phyloP scores from a whole-genome alignment of 2,113 vertebrate species.

The Eolophus roseicapilla region DNA sequence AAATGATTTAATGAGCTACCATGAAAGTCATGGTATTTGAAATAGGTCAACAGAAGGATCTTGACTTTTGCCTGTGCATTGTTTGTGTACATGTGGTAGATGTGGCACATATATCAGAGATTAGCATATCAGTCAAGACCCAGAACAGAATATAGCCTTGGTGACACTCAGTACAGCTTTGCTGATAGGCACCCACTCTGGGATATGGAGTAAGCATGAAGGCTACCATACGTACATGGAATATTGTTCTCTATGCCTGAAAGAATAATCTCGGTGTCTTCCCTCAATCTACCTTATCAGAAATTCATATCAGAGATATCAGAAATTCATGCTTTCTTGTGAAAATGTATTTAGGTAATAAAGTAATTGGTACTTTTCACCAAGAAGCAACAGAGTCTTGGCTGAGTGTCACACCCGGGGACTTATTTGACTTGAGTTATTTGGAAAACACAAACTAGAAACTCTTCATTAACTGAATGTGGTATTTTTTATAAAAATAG shows the following conservation, averaged over 20 bases:
- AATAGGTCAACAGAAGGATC: neutral
- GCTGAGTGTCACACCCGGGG: neutral
- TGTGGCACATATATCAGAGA: neutral
- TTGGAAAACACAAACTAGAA: neutral
- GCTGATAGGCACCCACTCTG: neutral
- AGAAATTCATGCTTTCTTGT: neutral
- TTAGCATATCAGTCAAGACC: neutral
- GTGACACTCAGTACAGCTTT: rapidly evolving
- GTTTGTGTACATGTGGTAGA: neutral
- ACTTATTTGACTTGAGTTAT: neutral
- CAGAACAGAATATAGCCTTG: neutral
- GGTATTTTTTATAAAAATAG: neutral
- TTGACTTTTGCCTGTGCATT: neutral
- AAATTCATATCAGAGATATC: neutral
- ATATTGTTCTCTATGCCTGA: neutral
- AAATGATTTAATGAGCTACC: neutral
- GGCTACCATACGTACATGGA: rapidly evolving
- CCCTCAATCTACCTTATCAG: neutral
- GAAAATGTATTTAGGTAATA: neutral
- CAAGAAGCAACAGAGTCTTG: neutral
- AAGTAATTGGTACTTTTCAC: neutral
- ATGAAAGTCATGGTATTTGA: neutral
- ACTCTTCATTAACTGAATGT: neutral
- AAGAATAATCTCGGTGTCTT: neutral
- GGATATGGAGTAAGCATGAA: rapidly evolving